Evolutionary conservation across 1,140 invertebrate genomes (phyloP).

Genomic region (Mycetomoellerius zeteki): DNA sequence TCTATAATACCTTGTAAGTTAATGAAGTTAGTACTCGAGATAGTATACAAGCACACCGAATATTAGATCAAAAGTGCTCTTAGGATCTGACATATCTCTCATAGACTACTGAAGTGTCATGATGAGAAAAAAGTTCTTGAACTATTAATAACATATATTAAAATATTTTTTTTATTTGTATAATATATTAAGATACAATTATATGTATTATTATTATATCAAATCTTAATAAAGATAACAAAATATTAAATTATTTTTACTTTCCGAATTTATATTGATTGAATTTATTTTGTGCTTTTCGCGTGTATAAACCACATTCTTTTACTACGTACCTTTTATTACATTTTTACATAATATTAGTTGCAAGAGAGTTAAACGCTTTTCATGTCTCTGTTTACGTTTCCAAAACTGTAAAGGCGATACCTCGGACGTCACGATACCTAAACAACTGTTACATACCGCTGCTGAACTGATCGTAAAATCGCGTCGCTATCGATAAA

Average conservation of each 20-base stretch:
- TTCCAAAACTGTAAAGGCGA: conserved; percentile 49
- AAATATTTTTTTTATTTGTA: conserved; percentile 2
- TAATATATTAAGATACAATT: conserved; percentile 1
- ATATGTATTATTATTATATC: neutral
- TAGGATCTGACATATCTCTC: conserved; percentile 18
- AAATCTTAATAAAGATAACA: neutral
- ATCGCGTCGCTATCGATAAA: conserved; percentile 77
- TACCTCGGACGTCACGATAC: conserved; percentile 47
- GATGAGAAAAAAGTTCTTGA: conserved; percentile 19
- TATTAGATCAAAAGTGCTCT: conserved; percentile 21
- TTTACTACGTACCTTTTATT: neutral
- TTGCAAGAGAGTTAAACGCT: neutral
- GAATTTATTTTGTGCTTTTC: neutral
- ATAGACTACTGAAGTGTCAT: conserved; percentile 5
- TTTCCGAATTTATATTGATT: no score
- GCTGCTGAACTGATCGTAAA: conserved; percentile 67
- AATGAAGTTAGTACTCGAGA: conserved; percentile 66
- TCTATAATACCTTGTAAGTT: conserved; percentile 23
- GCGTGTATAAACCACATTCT: neutral
- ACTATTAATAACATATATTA: neutral
- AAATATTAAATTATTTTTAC: conserved; percentile 3
- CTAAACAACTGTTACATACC: conserved; percentile 62
- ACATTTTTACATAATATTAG: neutral
- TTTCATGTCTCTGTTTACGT: conserved; percentile 11
- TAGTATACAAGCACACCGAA: conserved; percentile 36